Evolutionary conservation across 2,888 invertebrate species (phyloP), one percentile per base, ranked within the genome.

Genomic region (Trilocha varians): DNA sequence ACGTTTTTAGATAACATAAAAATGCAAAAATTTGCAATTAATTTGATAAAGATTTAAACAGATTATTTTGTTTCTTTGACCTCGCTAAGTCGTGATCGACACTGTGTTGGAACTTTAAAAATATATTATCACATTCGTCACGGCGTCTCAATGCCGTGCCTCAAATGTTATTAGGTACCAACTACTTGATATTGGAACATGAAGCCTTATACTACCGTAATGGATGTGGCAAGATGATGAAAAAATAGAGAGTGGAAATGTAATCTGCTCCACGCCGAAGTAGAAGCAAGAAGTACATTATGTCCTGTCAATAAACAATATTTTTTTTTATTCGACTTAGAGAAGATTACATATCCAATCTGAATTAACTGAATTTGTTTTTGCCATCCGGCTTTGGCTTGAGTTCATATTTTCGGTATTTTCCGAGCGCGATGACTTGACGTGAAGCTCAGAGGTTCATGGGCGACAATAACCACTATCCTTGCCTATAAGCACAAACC

Each of bases 111-210:
- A 32, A 14, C 41, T 43, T 43, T 54, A 58, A 52, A 56, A 59
- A 48, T 47, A 55, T 49, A 63, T 71, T 65, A 70, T 65, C 59
- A 54, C 54, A 72, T 73, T 65, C 59, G 65, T 67, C 67, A 70
- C 60, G 62, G 57, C 48, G 44, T 47, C 53, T 64, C 72, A 71
- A 70, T 72, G 69, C 59, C 67, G 61, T 52, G 48, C 55, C 50
- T 57, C 62, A 64, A 62, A 66, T 67, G 61, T 52, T 48, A 47
- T 46, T 44, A 25, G n/a, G n/a, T n/a, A n/a, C n/a, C n/a, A n/a
- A n/a, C n/a, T 25, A 9, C 6, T 11, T 25, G 25, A 25, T 25
- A 25, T 25, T 11, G 25, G 11, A 25, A 25, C 25, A 25, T 25
- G 8, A 25, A 25, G 25, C 25, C 8, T 9, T 25, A 25, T 3